Evolutionary conservation across 2,797 vertebrate genomes (phyloP).

Genomic region (Schizopygopsis malacanthus): DNA sequence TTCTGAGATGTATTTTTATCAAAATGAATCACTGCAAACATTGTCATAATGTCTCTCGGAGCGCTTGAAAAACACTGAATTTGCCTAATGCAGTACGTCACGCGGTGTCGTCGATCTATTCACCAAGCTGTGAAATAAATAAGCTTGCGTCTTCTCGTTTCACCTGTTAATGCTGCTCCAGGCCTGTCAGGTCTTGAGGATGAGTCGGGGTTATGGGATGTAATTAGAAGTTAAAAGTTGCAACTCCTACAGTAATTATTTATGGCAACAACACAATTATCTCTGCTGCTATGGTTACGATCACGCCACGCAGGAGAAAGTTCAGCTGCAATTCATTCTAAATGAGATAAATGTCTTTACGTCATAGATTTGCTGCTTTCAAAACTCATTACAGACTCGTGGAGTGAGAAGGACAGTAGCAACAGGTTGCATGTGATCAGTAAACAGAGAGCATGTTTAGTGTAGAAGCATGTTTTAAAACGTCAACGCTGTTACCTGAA

Average conservation of each 20-base stretch:
- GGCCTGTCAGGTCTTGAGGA: not conserved
- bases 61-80: slow-evolving; percentile 11
- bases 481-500: not conserved
- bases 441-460: not conserved
- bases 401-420: not conserved
- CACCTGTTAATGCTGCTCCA: not conserved
- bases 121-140: slow-evolving; percentile 11
- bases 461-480: not conserved
- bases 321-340: slow-evolving; percentile 65
- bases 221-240: slow-evolving; percentile 62
- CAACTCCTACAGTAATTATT: slow-evolving; percentile 73
- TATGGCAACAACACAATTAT: slow-evolving; percentile 70
- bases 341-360: slow-evolving; percentile 48
- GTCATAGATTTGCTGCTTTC: slow-evolving; percentile 34
- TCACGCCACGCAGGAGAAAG: slow-evolving; percentile 68
- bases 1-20: slow-evolving; percentile 36
- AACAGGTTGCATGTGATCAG: not conserved
- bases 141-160: not conserved
- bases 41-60: slow-evolving; percentile 1
- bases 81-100: slow-evolving; percentile 1
- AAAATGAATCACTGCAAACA: slow-evolving; percentile 34
- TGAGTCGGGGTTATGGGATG: slow-evolving; percentile 22
- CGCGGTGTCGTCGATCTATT: not conserved
- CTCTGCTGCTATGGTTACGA: slow-evolving; percentile 81
- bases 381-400: not conserved